Percentiles rank a stretch among this genome's conserved stretches.
Evolutionary conservation across 2,888 invertebrate species (phyloP).

Genomic region (Zaprionus obscuricornis): DNA sequence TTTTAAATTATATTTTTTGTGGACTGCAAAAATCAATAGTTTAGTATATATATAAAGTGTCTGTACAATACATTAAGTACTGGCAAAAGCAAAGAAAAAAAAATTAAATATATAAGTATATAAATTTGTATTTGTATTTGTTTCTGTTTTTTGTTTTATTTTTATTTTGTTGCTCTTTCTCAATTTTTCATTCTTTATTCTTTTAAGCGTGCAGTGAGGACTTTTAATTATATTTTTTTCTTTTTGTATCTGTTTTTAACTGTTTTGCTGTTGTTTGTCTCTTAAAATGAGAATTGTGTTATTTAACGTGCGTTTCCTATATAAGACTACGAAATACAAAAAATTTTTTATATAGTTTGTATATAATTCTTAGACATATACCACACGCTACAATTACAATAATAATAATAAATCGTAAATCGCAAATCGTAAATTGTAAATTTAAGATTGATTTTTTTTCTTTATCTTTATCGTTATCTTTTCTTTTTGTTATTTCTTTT

Average conservation of each 20-base stretch:
- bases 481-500: background rate
- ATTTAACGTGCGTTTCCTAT: conserved; percentile 58
- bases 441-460: conserved; percentile 28
- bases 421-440: conserved; percentile 40
- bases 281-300: conserved; percentile 34
- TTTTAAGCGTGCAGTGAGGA: conserved; percentile 23
- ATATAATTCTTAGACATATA: conserved; percentile 40
- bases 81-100: conserved; percentile 37
- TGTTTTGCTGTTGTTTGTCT: too few relatives aligned
- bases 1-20: conserved; percentile 43
- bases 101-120: conserved; percentile 13
- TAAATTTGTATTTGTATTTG: conserved; percentile 3
- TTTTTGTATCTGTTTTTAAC: too few relatives aligned
- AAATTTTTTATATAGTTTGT: conserved; percentile 44
- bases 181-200: too few relatives aligned
- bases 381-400: too few relatives aligned
- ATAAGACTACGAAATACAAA: conserved; percentile 67
- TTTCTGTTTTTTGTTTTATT: conserved; percentile 8
- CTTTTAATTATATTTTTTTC: conserved; percentile 7
- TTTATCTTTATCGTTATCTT: background rate
- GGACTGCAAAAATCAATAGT: conserved; percentile 35
- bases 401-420: conserved; percentile 38
- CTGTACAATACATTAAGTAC: conserved; percentile 55
- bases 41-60: conserved; percentile 18
- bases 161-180: conserved; percentile 48